A percentile compares a stretch with the other conserved stretches of the same genome.
phyloP scores from a whole-genome alignment of 2,888 invertebrate species.

The Pristionchus mayeri region DNA sequence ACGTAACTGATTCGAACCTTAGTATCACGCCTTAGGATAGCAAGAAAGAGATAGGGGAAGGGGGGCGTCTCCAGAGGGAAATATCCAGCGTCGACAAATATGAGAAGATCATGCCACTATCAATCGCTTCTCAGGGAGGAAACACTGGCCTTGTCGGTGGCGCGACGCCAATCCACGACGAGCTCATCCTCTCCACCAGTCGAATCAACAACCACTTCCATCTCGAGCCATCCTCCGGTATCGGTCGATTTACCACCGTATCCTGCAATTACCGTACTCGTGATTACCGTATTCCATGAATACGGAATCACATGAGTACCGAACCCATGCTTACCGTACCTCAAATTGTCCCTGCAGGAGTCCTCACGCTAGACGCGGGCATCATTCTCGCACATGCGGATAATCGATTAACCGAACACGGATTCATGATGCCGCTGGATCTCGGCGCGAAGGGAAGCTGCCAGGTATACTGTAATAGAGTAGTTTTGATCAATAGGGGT shows the following conservation, averaged over 20 bases:
- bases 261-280: no score
- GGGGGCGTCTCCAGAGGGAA: no score
- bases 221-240: slow-evolving; percentile 79
- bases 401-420: slow-evolving; percentile 83
- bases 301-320: no score
- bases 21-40: no score
- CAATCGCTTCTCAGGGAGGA: slow-evolving; percentile 84
- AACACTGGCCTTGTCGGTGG: slow-evolving; percentile 97
- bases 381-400: slow-evolving; percentile 91
- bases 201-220: slow-evolving; percentile 89
- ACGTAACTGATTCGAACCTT: no score
- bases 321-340: slow-evolving; percentile 28
- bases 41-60: no score
- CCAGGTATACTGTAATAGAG: slow-evolving; percentile 76
- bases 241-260: not conserved
- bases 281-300: no score
- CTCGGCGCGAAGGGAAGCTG: slow-evolving; percentile 86
- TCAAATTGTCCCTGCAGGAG: slow-evolving; percentile 57
- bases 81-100: not conserved
- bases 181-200: slow-evolving; percentile 89
- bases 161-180: slow-evolving; percentile 96
- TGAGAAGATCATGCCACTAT: no score
- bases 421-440: slow-evolving; percentile 93
- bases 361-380: slow-evolving; percentile 87
- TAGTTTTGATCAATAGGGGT: slow-evolving; percentile 75